phyloP scores from a whole-genome alignment of 37 sponge, comb jelly and placozoan genomes.

The Axinella damicornis region DNA sequence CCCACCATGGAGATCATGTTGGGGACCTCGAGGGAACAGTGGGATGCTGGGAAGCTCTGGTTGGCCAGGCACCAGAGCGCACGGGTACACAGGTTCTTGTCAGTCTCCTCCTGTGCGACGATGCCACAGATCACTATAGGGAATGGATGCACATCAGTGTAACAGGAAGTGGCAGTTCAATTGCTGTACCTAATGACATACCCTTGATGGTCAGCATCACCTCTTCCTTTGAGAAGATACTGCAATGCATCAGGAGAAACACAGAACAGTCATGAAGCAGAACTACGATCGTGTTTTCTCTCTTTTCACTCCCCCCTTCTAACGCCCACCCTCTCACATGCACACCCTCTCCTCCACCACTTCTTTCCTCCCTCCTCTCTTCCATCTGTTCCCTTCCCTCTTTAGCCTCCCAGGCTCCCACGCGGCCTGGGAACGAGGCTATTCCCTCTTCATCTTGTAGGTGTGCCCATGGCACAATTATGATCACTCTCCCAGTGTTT shows the following conservation, averaged over 20 bases:
- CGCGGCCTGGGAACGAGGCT: neutral
- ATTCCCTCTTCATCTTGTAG: no score
- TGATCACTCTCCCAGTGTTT: no score
- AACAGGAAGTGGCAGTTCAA: neutral
- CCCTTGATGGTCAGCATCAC: neutral
- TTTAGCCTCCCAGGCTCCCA: no score
- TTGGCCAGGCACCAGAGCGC: conserved; percentile 53
- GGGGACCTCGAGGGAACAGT: neutral
- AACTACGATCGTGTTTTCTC: no score
- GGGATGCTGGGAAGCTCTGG: conserved; percentile 4
- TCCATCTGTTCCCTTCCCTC: no score
- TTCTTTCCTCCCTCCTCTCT: no score
- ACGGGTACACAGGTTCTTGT: conserved; percentile 8
- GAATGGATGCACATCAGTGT: neutral
- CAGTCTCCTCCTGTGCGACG: neutral
- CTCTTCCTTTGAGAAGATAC: neutral
- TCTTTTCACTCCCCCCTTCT: no score
- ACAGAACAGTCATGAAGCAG: neutral
- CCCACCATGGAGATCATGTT: conserved; percentile 8
- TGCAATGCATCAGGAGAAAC: neutral
- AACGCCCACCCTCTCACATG: no score
- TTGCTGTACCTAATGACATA: neutral
- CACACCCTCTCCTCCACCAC: no score
- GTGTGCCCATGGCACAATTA: no score
- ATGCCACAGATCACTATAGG: conserved; percentile 9